phyloP scores from a whole-genome alignment of 2,888 invertebrate genomes.

The Drosophila gaucha region DNA sequence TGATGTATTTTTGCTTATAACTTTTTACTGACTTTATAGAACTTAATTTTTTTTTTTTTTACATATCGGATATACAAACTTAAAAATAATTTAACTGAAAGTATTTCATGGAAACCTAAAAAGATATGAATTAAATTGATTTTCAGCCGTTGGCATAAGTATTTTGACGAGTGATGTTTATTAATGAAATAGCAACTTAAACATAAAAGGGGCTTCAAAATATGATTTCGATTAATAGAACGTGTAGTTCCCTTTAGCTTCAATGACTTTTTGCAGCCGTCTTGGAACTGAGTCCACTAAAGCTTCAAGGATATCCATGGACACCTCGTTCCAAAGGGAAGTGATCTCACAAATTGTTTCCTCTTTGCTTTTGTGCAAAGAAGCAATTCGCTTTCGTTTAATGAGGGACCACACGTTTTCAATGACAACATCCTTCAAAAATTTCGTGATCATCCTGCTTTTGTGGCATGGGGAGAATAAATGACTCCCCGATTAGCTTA shows the following conservation, averaged over 20 bases:
- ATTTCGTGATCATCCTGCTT: not conserved
- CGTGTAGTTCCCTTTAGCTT: not conserved
- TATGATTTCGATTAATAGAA: not conserved
- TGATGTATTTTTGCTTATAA: too few relatives aligned
- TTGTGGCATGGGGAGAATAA: conserved; percentile 14
- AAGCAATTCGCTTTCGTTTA: too few relatives aligned
- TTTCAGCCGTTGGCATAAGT: not conserved
- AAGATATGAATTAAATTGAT: not conserved
- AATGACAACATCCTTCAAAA: not conserved
- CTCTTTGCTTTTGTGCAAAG: not conserved
- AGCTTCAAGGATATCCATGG: not conserved
- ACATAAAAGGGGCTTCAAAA: not conserved
- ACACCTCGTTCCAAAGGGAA: conserved; percentile 2
- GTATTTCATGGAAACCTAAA: not conserved
- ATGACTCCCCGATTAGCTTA: conserved; percentile 1
- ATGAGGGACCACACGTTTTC: too few relatives aligned
- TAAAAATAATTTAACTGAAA: not conserved
- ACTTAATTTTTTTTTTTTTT: too few relatives aligned
- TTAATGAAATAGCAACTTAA: not conserved
- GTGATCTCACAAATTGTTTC: not conserved
- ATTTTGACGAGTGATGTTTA: not conserved
- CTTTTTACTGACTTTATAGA: too few relatives aligned
- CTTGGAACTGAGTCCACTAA: conserved; percentile 2
- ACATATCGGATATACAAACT: too few relatives aligned
- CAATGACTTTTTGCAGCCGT: too few relatives aligned